Evolutionary conservation across 2,888 invertebrate genomes (phyloP).

Genomic region (Polymixis flavicincta): DNA sequence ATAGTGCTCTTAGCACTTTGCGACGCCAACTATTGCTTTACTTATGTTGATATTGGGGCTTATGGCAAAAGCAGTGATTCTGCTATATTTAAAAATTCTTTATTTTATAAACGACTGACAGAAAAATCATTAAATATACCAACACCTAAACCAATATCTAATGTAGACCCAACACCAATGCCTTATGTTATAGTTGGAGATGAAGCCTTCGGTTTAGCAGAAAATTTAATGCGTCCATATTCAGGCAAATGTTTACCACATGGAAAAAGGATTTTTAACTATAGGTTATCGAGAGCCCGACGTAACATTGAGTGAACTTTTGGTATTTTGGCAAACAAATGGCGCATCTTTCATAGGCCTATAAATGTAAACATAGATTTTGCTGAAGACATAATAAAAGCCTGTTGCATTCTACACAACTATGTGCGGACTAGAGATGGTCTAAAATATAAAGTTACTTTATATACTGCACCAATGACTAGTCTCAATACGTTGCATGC

Average conservation of each 20-base stretch:
- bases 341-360: constrained; percentile 65
- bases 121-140: constrained; percentile 61
- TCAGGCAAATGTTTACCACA: constrained; percentile 59
- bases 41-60: constrained; percentile 64
- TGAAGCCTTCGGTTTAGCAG: constrained; percentile 67
- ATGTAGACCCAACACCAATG: constrained; percentile 49
- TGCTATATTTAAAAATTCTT: constrained; percentile 58
- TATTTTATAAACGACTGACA: constrained; percentile 58
- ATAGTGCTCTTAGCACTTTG: constrained; percentile 68
- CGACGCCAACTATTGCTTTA: constrained; percentile 66
- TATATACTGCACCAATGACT: constrained; percentile 45
- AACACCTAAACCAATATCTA: constrained; percentile 58
- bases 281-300: constrained; percentile 67
- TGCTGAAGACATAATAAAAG: constrained; percentile 64
- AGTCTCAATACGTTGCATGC: constrained; percentile 61
- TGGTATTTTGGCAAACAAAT: constrained; percentile 63
- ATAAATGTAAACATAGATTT: constrained; percentile 61
- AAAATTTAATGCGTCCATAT: constrained; percentile 68
- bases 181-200: constrained; percentile 67
- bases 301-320: constrained; percentile 63
- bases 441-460: constrained; percentile 60
- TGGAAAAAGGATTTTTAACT: constrained; percentile 68
- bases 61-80: constrained; percentile 66
- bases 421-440: constrained; percentile 65
- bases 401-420: constrained; percentile 62